Base-by-base conservation (phyloP, 2,113 vertebrate species). In the Syngnathus floridae region DNA sequence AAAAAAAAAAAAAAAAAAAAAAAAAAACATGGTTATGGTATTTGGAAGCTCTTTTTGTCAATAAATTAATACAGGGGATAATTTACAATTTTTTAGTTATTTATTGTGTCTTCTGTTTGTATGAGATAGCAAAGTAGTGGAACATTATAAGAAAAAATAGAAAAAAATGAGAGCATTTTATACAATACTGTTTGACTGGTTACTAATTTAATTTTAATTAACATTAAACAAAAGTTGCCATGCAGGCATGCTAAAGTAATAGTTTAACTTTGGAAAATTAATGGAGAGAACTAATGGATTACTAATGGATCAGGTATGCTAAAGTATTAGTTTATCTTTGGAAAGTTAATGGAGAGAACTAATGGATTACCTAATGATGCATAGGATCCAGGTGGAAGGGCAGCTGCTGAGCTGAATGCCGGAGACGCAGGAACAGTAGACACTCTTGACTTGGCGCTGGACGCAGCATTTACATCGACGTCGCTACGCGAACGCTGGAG, bases 401-500 rank as follows among this genome's bases (percentile, higher is more conserved):
- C 93, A 0, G 97, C 91, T 0, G 94, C 95, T 0, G 93, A 93
- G 87, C 94, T 92, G 92, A 98, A 98, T 16, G 94, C 93, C 0
- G 92, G 86, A 9, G 94, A 84, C 35, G 92, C 64, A 7, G 93
- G 91, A 22, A 92, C 89, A 1, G 92, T 91, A 64, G 92, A 88
- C 79, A 94, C 93, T 76, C 95, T 94, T 10, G 94, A 95, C 88
- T 99, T 99, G 90, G 96, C 92, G 74, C 84, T 98, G 86, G 96
- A 93, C 61, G 96, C 97, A 10, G 97, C 96, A 4, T 99, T 99
- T 64, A 99, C 95, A 0, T 99, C 97, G 7, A 99, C 91, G 78
- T 99, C 97, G 19, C 97, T 99, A 54, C 95, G 93, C 74, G 97
- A 99, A 10, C 97, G 94, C 82, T 98, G 96, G 57, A 99, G 93